A percentile compares a stretch with the other conserved stretches of the same genome.
Evolutionary conservation across 2,888 invertebrate genomes (phyloP).

Genomic region (Phyto melanocephala): DNA sequence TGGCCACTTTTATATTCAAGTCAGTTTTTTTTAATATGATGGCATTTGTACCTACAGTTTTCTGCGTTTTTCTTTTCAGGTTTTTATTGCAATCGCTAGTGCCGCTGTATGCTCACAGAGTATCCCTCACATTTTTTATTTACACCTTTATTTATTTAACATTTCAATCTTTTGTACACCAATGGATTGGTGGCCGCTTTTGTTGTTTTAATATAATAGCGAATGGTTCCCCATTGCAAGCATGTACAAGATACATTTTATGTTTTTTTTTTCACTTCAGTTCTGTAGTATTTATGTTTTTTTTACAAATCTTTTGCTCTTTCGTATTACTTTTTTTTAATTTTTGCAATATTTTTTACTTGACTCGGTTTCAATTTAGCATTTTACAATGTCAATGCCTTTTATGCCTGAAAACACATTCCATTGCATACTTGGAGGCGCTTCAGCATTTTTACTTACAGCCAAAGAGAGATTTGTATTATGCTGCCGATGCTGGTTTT

Average conservation of each 20-base stretch:
- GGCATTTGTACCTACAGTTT: background rate
- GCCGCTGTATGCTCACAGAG: constrained; percentile 7
- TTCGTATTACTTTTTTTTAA: constrained; percentile 1
- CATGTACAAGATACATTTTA: background rate
- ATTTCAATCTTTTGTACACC: constrained; percentile 76
- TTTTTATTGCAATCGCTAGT: background rate
- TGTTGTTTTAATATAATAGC: constrained; percentile 35
- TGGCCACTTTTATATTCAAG: constrained; percentile 14
- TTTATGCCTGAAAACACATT: constrained; percentile 70
- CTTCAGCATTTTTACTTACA: constrained; percentile 41
- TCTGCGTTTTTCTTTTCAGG: background rate
- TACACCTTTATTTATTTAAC: constrained; percentile 76
- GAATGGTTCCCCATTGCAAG: constrained; percentile 15
- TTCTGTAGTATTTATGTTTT: constrained; percentile 14
- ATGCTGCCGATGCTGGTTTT: no score
- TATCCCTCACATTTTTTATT: constrained; percentile 58
- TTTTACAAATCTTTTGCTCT: background rate
- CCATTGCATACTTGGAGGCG: constrained; percentile 69
- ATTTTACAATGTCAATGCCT: constrained; percentile 75
- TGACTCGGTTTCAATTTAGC: constrained; percentile 67
- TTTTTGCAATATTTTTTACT: constrained; percentile 62
- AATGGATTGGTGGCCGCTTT: constrained; percentile 48
- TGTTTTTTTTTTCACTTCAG: no score
- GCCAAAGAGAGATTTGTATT: constrained; percentile 39
- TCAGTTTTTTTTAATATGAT: background rate